Percentiles rank a stretch among this genome's conserved stretches.
phyloP scores from a whole-genome alignment of 1,140 invertebrate species.

The Sogatella furcifera region DNA sequence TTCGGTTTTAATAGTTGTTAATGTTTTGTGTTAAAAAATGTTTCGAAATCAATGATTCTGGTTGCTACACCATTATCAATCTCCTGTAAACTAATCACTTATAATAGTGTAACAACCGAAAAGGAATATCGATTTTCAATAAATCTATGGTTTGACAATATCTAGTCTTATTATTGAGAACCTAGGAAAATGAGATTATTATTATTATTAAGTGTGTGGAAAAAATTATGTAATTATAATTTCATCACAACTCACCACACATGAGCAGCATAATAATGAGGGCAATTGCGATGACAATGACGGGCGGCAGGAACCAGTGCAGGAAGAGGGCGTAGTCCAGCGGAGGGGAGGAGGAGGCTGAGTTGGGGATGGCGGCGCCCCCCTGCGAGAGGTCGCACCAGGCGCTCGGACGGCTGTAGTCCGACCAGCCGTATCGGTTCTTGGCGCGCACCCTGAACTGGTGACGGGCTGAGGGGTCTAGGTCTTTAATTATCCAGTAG shows the following conservation, averaged over 20 bases:
- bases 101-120: no score
- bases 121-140: no score
- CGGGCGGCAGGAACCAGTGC: conserved; percentile 43
- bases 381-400: conserved; percentile 38
- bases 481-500: conserved; percentile 63
- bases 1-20: no score
- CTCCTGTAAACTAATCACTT: no score
- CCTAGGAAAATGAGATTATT: no score
- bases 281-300: conserved; percentile 34
- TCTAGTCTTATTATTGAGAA: no score
- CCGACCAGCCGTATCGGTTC: conserved; percentile 64
- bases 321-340: conserved; percentile 24
- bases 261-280: conserved; percentile 29
- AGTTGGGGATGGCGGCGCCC: conserved; percentile 44
- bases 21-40: no score
- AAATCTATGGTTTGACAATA: no score
- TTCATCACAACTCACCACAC: conserved; percentile 40
- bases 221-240: no score
- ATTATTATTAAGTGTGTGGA: no score
- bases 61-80: no score
- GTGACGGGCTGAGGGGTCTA: conserved; percentile 46
- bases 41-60: no score
- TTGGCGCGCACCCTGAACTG: conserved; percentile 65
- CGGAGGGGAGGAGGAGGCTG: conserved; percentile 36
- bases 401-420: conserved; percentile 55